phyloP scores from a whole-genome alignment of 2,797 vertebrate species.

The Sebastes dallii region DNA sequence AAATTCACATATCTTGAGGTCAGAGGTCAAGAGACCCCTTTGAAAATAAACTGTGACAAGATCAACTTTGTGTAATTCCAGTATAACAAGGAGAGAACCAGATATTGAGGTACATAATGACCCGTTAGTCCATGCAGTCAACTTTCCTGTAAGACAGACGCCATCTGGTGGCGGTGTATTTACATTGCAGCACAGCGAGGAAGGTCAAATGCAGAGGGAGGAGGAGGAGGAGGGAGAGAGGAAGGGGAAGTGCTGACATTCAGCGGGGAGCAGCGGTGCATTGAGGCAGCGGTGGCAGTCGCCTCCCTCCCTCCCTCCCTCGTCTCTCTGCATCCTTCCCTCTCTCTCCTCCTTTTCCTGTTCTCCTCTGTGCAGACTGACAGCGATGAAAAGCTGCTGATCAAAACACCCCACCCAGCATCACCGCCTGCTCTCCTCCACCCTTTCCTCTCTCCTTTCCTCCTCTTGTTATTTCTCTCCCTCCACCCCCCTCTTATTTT shows the following conservation, averaged over 20 bases:
- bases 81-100: no score
- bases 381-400: slow-evolving; percentile 80
- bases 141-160: slow-evolving; percentile 41
- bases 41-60: no score
- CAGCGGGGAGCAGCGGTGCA: slow-evolving; percentile 77
- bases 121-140: not conserved
- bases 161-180: slow-evolving; percentile 66
- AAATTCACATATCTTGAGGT: no score
- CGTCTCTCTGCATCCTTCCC: slow-evolving; percentile 37
- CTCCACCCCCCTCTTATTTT: slow-evolving; percentile 15
- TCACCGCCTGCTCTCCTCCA: slow-evolving; percentile 56
- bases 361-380: slow-evolving; percentile 74
- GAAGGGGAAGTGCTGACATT: slow-evolving; percentile 72
- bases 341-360: slow-evolving; percentile 32
- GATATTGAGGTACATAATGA: no score
- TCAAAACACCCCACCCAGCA: slow-evolving; percentile 81
- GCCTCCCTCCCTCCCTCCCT: slow-evolving; percentile 24
- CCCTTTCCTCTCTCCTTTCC: slow-evolving; percentile 30
- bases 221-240: not conserved
- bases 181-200: slow-evolving; percentile 60
- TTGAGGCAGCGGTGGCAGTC: slow-evolving; percentile 72
- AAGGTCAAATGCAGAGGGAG: slow-evolving; percentile 71
- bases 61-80: no score
- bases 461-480: slow-evolving; percentile 55
- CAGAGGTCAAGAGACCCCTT: no score